phyloP scores from a whole-genome alignment of 2,888 invertebrate genomes.

The Thysanoteuthis rhombus region DNA sequence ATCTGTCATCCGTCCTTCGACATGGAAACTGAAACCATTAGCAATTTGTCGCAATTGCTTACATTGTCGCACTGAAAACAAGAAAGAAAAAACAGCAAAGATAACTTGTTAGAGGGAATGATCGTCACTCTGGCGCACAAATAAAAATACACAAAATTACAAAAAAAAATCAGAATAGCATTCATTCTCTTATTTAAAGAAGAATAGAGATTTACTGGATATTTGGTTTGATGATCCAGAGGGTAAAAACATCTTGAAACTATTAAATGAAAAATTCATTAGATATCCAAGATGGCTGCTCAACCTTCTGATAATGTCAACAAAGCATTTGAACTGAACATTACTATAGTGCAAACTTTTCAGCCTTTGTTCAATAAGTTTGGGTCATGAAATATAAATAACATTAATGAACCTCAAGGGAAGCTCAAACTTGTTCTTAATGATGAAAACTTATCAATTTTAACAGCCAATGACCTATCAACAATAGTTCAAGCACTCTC shows the following conservation, averaged over 20 bases:
- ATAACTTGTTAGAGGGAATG: neutral
- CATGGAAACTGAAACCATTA: conserved; percentile 44
- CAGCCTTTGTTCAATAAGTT: no score
- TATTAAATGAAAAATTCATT: neutral
- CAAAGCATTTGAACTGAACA: no score
- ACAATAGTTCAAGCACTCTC: no score
- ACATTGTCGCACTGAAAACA: conserved; percentile 38
- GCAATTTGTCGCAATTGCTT: conserved; percentile 40
- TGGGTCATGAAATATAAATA: no score
- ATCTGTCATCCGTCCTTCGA: conserved; percentile 40
- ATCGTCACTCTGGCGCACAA: neutral
- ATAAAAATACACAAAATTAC: neutral
- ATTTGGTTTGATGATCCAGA: neutral
- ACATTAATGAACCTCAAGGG: no score
- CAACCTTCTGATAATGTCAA: no score
- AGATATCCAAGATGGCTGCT: no score
- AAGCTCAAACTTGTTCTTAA: no score
- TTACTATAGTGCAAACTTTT: no score
- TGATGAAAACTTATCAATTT: no score
- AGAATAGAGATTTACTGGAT: neutral
- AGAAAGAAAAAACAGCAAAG: neutral
- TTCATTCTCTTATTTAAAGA: neutral
- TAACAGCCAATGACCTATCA: no score
- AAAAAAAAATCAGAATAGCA: neutral
- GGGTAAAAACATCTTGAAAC: neutral